These are phyloP conservation scores for Mesaphorura yosii DNA, from an alignment of 1,140 invertebrate genomes.

Conservation along the genomic window DNA sequence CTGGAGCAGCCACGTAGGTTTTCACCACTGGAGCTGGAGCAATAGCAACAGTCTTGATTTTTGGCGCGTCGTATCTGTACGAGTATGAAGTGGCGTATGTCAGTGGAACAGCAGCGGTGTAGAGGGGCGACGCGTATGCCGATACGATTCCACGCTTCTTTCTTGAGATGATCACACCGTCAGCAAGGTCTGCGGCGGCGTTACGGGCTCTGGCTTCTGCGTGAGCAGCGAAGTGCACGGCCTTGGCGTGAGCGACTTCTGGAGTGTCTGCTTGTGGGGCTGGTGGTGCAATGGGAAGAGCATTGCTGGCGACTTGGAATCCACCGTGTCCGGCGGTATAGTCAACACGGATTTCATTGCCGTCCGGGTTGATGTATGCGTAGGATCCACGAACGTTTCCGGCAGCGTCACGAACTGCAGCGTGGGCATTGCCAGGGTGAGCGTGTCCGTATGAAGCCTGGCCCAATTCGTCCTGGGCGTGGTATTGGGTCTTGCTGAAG, in stretches of 20 bases:
- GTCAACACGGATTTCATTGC: constrained; percentile 31
- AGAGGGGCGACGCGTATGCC: constrained; percentile 18
- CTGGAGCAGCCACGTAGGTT: neutral
- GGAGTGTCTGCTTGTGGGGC: constrained; percentile 29
- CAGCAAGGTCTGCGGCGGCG: no score
- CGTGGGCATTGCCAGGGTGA: constrained; percentile 30
- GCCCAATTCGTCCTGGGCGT: constrained; percentile 31
- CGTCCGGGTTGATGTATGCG: constrained; percentile 19
- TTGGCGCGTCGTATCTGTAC: no score
- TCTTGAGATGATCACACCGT: constrained; percentile 10
- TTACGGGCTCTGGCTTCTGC: constrained; percentile 26
- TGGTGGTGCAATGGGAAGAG: constrained; percentile 40
- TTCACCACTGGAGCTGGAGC: neutral
- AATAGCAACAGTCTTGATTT: no score
- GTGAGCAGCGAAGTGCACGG: constrained; percentile 29
- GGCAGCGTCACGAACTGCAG: constrained; percentile 31
- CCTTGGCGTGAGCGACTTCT: constrained; percentile 32
- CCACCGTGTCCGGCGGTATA: constrained; percentile 41
- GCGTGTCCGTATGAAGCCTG: constrained; percentile 30
- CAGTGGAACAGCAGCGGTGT: constrained; percentile 19
- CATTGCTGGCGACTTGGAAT: constrained; percentile 43
- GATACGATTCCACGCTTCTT: constrained; percentile 17
- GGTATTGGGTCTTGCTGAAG: constrained; percentile 31
- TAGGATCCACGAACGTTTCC: constrained; percentile 37
- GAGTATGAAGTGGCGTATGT: constrained; percentile 16